Evolutionary conservation across 2,797 vertebrate genomes (phyloP).

Genomic region (Leuciscus waleckii): DNA sequence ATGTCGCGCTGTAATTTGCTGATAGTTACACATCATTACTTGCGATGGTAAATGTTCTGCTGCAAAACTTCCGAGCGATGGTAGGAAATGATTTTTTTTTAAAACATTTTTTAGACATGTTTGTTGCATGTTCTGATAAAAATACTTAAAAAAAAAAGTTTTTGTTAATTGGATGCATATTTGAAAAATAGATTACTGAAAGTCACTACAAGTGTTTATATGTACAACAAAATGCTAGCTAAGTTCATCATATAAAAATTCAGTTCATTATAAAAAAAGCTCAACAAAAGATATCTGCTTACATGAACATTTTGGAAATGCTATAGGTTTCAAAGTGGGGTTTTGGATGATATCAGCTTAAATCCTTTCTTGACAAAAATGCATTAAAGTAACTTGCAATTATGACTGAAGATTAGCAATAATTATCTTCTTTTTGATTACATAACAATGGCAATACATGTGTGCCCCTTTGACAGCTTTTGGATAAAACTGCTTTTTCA

Average conservation of each 20-base stretch:
- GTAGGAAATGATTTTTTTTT: not conserved
- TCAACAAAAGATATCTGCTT: not conserved
- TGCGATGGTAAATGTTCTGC: conserved; percentile 12
- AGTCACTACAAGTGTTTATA: not conserved
- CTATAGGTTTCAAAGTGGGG: not conserved
- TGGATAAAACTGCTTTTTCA: not conserved
- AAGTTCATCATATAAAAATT: not conserved
- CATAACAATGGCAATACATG: not conserved
- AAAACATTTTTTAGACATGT: not conserved
- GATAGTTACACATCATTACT: conserved; percentile 40
- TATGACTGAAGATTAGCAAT: not conserved
- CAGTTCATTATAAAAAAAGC: not conserved
- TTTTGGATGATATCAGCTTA: not conserved
- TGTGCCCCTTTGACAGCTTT: not conserved
- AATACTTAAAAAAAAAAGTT: not conserved
- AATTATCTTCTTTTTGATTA: not conserved
- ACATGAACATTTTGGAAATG: not conserved
- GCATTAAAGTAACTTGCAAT: not conserved
- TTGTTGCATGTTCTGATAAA: conserved; percentile 1
- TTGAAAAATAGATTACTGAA: not conserved
- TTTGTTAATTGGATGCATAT: not conserved
- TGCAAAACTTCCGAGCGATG: not conserved
- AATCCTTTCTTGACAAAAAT: conserved; percentile 1
- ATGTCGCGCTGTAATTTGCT: not conserved
- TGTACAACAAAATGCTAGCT: not conserved